Evolutionary conservation across 2,113 vertebrate species (phyloP).

Genomic region (Platycercus adscitus): DNA sequence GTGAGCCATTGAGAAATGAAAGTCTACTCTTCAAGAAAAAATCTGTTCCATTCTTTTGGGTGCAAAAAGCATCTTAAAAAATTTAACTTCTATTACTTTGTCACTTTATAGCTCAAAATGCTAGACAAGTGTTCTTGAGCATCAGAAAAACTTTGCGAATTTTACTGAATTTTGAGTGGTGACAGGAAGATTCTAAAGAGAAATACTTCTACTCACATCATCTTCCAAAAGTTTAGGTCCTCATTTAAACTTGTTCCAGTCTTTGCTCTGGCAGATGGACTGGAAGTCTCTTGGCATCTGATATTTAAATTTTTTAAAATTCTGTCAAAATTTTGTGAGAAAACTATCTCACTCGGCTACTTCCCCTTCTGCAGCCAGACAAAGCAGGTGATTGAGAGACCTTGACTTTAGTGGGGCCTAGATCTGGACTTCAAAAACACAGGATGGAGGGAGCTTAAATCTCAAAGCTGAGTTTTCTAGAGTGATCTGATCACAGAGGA

Average conservation of each 20-base stretch:
- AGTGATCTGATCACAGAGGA: background rate
- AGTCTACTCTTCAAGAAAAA: background rate
- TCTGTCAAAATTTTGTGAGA: background rate
- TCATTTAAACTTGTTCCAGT: background rate
- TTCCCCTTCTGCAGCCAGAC: background rate
- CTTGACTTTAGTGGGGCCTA: background rate
- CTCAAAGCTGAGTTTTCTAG: background rate
- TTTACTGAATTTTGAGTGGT: background rate
- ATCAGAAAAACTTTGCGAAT: background rate
- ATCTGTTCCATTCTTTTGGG: background rate
- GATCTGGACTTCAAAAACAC: background rate
- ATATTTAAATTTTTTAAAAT: background rate
- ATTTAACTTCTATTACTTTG: slow-evolving; percentile 26
- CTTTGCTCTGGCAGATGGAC: background rate
- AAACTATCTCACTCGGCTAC: background rate
- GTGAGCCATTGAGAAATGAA: slow-evolving; percentile 48
- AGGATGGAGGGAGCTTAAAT: background rate
- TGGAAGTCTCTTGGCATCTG: background rate
- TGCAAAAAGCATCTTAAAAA: slow-evolving; percentile 62
- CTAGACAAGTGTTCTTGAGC: background rate
- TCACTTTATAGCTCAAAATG: slow-evolving; percentile 3
- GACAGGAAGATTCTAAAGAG: background rate
- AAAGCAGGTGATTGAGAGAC: background rate
- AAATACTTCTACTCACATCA: background rate
- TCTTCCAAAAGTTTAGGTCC: background rate